These are phyloP conservation scores for Aptenodytes forsteri DNA, from an alignment of 2,113 vertebrate genomes.

Conservation along the genomic window DNA sequence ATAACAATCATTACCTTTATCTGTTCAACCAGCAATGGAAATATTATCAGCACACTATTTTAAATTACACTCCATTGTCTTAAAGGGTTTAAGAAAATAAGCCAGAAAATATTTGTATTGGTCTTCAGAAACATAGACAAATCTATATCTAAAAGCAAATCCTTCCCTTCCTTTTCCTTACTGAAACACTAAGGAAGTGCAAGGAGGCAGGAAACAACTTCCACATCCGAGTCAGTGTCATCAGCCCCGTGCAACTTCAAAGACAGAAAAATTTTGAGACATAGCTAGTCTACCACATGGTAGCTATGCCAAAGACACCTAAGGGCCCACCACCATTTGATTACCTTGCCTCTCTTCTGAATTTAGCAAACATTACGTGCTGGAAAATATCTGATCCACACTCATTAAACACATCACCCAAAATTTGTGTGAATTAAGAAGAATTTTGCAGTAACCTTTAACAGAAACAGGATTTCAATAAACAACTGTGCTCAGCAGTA, in stretches of 20 bases:
- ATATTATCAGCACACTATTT: background rate
- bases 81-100: background rate
- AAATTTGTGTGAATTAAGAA: background rate
- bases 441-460: background rate
- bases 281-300: background rate
- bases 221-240: background rate
- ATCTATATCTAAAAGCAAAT: background rate
- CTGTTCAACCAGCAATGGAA: background rate
- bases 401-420: background rate
- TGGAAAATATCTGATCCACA: background rate
- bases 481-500: background rate
- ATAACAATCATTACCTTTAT: background rate
- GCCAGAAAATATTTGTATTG: background rate
- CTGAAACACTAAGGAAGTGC: background rate
- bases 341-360: background rate
- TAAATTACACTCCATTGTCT: background rate
- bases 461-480: background rate
- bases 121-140: background rate
- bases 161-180: background rate
- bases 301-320: background rate
- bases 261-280: background rate
- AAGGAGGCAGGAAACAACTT: background rate
- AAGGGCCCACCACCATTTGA: background rate
- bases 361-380: background rate
- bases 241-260: background rate